These are phyloP conservation scores for Cyclina sinensis DNA, from an alignment of 1,140 invertebrate genomes.

Conservation along the genomic window DNA sequence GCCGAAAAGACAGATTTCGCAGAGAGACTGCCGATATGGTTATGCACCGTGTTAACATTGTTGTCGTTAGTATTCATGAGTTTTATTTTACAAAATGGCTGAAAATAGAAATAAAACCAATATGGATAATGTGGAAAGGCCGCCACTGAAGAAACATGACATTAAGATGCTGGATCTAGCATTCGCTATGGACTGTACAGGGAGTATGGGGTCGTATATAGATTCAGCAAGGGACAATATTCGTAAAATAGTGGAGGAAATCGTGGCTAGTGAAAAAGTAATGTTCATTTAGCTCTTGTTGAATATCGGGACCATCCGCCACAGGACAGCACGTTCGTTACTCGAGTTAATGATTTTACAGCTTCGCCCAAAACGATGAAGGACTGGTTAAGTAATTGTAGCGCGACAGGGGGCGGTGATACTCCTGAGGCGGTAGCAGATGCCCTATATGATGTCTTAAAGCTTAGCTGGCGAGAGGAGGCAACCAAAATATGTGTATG, in stretches of 20 bases:
- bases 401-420: constrained; percentile 81
- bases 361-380: constrained; percentile 77
- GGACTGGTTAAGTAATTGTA: constrained; percentile 75
- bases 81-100: no score
- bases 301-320: constrained; percentile 83
- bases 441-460: constrained; percentile 79
- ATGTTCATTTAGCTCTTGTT: constrained; percentile 80
- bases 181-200: constrained; percentile 82
- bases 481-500: constrained; percentile 83
- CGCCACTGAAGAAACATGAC: constrained; percentile 72
- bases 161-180: constrained; percentile 77
- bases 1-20: no score
- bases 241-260: constrained; percentile 80
- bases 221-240: constrained; percentile 78
- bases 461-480: constrained; percentile 79
- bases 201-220: constrained; percentile 83
- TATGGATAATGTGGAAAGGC: constrained; percentile 49
- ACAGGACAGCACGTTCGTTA: constrained; percentile 79
- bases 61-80: no score
- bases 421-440: constrained; percentile 82
- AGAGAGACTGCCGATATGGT: no score
- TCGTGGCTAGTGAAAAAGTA: constrained; percentile 79
- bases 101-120: not conserved
- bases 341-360: constrained; percentile 82
- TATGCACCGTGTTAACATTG: no score